Conservation (phyloP, 2,113 vertebrate genomes). For the Neolamprologus variostigma region DNA sequence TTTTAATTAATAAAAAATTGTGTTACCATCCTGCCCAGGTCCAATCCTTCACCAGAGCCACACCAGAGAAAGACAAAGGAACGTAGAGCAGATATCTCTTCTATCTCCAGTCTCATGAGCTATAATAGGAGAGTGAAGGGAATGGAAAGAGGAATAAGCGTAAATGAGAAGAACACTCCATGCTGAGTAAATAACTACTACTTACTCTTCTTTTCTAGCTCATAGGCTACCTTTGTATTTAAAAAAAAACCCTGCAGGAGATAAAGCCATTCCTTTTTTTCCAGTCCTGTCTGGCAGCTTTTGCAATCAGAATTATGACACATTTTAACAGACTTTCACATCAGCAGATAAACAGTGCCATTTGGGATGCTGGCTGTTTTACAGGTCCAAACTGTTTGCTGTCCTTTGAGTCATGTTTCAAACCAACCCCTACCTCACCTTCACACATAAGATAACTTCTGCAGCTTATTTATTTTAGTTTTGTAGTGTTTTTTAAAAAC, state of each 20-base stretch:
- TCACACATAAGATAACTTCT: not conserved
- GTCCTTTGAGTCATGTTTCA: not conserved
- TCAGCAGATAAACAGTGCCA: not conserved
- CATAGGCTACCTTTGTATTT: not conserved
- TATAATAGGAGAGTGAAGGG: constrained; percentile 28
- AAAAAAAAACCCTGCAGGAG: not conserved
- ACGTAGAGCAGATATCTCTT: constrained; percentile 89
- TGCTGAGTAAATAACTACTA: not conserved
- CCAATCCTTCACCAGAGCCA: constrained; percentile 92
- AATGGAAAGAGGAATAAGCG: not conserved
- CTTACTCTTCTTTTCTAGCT: not conserved
- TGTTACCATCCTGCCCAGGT: constrained; percentile 91
- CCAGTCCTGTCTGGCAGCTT: not conserved
- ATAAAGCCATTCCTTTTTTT: not conserved
- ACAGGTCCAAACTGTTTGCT: not conserved
- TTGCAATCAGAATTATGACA: not conserved
- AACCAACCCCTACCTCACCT: not conserved
- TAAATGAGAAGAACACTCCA: not conserved
- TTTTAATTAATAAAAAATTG: not conserved
- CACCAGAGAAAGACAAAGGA: constrained; percentile 99
- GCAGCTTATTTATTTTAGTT: not conserved
- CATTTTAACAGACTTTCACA: not conserved
- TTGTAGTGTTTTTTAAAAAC: not conserved
- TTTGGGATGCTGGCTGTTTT: not conserved
- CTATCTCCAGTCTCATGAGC: constrained; percentile 99